Conservation (phyloP, 2,113 vertebrate genomes). For the Ameiurus melas region DNA sequence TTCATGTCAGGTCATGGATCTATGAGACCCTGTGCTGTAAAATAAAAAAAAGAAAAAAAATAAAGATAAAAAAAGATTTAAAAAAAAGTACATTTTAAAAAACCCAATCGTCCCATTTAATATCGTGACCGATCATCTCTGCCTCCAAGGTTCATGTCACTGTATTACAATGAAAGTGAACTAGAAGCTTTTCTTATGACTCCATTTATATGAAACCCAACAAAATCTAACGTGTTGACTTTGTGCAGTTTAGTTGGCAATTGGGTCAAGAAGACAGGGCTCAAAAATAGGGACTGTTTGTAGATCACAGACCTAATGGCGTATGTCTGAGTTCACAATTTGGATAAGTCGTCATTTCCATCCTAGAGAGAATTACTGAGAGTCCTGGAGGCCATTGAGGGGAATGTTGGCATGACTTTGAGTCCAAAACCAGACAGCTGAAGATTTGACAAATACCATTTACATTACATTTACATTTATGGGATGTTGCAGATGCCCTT, state of each 20-base stretch:
- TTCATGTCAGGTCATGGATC: not conserved
- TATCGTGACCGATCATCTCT: not conserved
- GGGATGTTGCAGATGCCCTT: no score
- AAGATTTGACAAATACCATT: not conserved
- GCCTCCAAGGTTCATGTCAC: not conserved
- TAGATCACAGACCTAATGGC: not conserved
- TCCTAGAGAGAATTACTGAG: not conserved
- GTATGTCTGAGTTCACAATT: not conserved
- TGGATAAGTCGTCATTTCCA: not conserved
- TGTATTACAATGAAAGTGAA: not conserved
- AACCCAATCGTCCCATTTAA: not conserved
- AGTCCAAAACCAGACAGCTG: not conserved
- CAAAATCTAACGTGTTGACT: not conserved
- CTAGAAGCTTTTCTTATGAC: not conserved
- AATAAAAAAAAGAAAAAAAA: not conserved
- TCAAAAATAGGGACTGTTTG: not conserved
- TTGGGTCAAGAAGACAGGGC: not conserved
- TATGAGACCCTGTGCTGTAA: not conserved
- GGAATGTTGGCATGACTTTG: not conserved
- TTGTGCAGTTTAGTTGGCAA: not conserved
- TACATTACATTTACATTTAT: no score
- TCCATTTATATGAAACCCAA: not conserved
- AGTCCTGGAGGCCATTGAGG: not conserved
- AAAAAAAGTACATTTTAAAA: no score
- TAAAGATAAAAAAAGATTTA: not conserved